Conservation (phyloP, 2,797 vertebrate species). For the Chelidonichthys spinosus region DNA sequence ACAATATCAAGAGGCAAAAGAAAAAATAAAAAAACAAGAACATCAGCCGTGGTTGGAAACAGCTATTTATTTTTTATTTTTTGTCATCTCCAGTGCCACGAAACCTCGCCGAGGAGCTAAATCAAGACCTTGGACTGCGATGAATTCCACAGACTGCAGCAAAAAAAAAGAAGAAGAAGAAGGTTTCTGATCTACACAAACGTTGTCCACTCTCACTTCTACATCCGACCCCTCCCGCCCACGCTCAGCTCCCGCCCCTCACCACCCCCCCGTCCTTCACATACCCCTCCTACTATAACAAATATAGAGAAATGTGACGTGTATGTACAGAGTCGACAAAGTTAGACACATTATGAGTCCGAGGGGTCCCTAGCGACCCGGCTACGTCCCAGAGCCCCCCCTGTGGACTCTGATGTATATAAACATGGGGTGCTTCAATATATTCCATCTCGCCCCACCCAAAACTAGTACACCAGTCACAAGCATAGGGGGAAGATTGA, state of each 20-base stretch:
- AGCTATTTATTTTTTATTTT: background rate
- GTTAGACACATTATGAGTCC: constrained; percentile 41
- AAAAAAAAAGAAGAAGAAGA: background rate
- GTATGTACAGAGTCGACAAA: constrained; percentile 42
- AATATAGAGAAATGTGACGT: constrained; percentile 52
- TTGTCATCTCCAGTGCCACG: constrained; percentile 33
- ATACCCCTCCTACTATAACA: constrained; percentile 27
- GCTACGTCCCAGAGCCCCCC: constrained; percentile 20
- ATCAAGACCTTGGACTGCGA: constrained; percentile 26
- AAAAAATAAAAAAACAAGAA: constrained; percentile 1
- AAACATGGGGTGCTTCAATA: constrained; percentile 45
- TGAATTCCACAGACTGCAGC: constrained; percentile 34
- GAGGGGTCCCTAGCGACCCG: constrained; percentile 16
- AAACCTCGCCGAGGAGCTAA: constrained; percentile 32
- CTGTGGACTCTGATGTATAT: constrained; percentile 59
- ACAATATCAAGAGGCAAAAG: background rate
- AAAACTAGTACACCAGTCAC: constrained; percentile 19
- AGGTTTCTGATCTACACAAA: constrained; percentile 29
- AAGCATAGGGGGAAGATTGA: constrained; percentile 17
- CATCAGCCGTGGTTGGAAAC: background rate
- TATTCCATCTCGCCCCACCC: constrained; percentile 34
- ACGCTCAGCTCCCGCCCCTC: constrained; percentile 26
- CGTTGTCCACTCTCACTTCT: constrained; percentile 40
- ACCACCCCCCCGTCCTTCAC: constrained; percentile 30
- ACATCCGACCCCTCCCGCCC: constrained; percentile 5